Conservation (phyloP, 1,140 invertebrate genomes). For the Palaemon carinicauda region DNA sequence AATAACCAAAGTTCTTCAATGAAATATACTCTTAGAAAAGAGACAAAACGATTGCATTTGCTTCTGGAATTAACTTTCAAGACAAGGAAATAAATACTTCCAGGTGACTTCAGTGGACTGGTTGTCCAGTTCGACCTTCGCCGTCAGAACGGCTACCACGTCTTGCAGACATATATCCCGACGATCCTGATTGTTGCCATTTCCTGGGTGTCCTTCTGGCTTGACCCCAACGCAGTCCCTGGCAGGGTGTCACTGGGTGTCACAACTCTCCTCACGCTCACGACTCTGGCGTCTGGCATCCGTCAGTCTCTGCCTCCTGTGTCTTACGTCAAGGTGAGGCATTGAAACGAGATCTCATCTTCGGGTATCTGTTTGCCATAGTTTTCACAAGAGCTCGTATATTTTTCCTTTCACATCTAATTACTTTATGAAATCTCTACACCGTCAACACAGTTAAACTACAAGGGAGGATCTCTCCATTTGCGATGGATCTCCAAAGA, state of each 20-base stretch:
- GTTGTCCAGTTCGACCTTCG: conserved; percentile 80
- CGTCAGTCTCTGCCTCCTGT: conserved; percentile 63
- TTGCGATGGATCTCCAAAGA: no score
- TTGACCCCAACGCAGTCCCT: conserved; percentile 85
- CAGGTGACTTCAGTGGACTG: conserved; percentile 81
- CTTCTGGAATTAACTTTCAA: no score
- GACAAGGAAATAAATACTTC: no score
- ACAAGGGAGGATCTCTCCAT: no score
- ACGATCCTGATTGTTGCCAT: conserved; percentile 87
- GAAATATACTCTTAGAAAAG: background rate
- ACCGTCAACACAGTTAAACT: no score
- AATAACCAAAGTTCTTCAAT: background rate
- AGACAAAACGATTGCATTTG: no score
- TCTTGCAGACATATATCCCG: conserved; percentile 90
- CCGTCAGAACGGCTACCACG: conserved; percentile 84
- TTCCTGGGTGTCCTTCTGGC: conserved; percentile 91
- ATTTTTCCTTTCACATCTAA: background rate
- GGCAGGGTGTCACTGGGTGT: conserved; percentile 67
- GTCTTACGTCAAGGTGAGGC: conserved; percentile 62
- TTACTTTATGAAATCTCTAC: no score
- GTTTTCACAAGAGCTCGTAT: background rate
- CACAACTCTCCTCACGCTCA: conserved; percentile 64
- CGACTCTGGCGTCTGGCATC: conserved; percentile 62
- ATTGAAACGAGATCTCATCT: background rate
- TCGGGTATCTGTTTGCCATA: background rate